phyloP scores from a whole-genome alignment of 2,113 vertebrate genomes.

The Mobula hypostoma region DNA sequence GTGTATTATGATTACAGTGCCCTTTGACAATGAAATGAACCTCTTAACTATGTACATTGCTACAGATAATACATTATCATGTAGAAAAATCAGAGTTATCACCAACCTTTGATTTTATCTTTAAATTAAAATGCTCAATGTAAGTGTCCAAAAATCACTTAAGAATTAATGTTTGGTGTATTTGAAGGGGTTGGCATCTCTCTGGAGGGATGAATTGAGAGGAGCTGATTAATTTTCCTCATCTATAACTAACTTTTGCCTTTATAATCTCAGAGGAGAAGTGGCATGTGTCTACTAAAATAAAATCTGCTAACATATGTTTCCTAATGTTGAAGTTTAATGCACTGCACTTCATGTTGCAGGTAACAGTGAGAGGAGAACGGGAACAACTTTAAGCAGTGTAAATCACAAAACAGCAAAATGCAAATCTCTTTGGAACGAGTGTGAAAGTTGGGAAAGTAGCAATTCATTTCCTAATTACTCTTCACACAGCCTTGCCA shows the following conservation, averaged over 20 bases:
- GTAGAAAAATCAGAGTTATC: too few relatives aligned
- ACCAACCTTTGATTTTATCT: too few relatives aligned
- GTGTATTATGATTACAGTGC: too few relatives aligned
- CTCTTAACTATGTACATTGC: too few relatives aligned
- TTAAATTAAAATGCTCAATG: neutral
- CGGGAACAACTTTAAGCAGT: neutral
- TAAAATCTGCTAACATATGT: neutral
- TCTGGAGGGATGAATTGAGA: neutral
- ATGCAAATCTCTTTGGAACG: neutral
- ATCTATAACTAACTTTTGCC: neutral
- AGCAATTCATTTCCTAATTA: slow-evolving; percentile 23
- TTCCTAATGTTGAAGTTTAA: neutral
- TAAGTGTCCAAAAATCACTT: neutral
- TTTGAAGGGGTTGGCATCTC: neutral
- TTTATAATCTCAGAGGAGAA: neutral
- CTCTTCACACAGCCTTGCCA: neutral
- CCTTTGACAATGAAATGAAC: too few relatives aligned
- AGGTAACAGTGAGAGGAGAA: neutral
- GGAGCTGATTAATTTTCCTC: neutral
- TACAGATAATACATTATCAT: too few relatives aligned
- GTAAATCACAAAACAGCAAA: neutral
- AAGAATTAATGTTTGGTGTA: neutral
- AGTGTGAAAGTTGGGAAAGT: slow-evolving; percentile 25
- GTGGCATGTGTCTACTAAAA: neutral
- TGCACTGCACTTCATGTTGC: neutral